A percentile compares a stretch with the other conserved stretches of the same genome.
Conservation (phyloP, 2,113 vertebrate genomes). For the Opisthocomus hoazin region DNA sequence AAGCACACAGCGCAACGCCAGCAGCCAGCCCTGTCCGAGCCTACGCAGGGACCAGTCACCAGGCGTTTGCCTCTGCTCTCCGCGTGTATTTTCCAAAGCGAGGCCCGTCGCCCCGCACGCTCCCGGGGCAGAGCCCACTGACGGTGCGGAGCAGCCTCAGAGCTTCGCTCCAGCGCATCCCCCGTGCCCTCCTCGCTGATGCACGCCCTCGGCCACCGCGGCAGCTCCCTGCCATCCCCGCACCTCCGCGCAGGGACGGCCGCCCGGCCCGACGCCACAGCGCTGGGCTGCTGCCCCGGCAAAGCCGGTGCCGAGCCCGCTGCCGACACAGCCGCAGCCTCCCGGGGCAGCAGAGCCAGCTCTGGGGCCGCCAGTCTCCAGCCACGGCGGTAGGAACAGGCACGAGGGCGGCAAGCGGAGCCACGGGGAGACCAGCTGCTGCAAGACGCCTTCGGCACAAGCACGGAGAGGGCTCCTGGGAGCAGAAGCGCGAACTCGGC, state of each 20-base stretch:
- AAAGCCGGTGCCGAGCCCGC: neutral
- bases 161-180: neutral
- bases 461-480: fast-evolving
- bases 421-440: too few relatives aligned
- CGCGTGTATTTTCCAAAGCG: neutral
- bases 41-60: neutral
- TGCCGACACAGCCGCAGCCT: neutral
- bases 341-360: neutral
- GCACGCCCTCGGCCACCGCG: too few relatives aligned
- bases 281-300: neutral
- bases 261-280: fast-evolving
- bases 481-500: fast-evolving
- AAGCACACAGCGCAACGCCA: fast-evolving
- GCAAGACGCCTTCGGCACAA: neutral
- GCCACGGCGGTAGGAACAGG: too few relatives aligned
- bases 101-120: fast-evolving
- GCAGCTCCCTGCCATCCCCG: fast-evolving
- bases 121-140: neutral
- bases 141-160: neutral
- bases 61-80: neutral
- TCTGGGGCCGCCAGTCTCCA: neutral
- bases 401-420: too few relatives aligned
- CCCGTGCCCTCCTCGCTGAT: fast-evolving
- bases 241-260: neutral
- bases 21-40: neutral